These are phyloP conservation scores for Perca fluviatilis DNA, from an alignment of 2,113 vertebrate genomes.

Conservation along the genomic window DNA sequence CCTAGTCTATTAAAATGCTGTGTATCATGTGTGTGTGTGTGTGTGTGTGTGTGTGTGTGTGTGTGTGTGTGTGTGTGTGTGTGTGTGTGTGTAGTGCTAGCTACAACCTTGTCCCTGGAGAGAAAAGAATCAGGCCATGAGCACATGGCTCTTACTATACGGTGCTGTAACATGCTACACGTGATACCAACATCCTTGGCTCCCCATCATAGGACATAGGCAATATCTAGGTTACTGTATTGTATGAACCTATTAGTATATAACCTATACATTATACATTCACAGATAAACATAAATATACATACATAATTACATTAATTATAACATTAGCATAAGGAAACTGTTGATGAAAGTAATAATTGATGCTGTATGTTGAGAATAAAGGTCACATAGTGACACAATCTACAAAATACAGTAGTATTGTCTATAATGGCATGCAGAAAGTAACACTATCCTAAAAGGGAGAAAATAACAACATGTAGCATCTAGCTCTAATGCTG, in stretches of 20 bases:
- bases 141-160: slow-evolving; percentile 32
- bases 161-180: slow-evolving; percentile 4
- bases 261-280: neutral
- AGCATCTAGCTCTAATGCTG: neutral
- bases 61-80: neutral
- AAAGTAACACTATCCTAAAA: neutral
- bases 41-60: neutral
- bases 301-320: slow-evolving; percentile 1
- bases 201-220: slow-evolving; percentile 12
- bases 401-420: neutral
- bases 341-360: neutral
- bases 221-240: slow-evolving; percentile 30
- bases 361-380: neutral
- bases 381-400: neutral
- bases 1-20: neutral
- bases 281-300: neutral
- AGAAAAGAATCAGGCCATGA: slow-evolving; percentile 63
- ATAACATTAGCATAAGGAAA: neutral
- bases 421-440: neutral
- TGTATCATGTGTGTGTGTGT: too few relatives aligned
- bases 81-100: neutral
- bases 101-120: slow-evolving; percentile 45
- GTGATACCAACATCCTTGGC: slow-evolving; percentile 44
- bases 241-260: neutral
- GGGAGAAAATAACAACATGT: neutral